Percentiles rank a stretch among this genome's conserved stretches.
These are phyloP conservation scores for Scaptodrosophila lebanonensis DNA, from an alignment of 1,140 invertebrate genomes.

Conservation along the genomic window DNA sequence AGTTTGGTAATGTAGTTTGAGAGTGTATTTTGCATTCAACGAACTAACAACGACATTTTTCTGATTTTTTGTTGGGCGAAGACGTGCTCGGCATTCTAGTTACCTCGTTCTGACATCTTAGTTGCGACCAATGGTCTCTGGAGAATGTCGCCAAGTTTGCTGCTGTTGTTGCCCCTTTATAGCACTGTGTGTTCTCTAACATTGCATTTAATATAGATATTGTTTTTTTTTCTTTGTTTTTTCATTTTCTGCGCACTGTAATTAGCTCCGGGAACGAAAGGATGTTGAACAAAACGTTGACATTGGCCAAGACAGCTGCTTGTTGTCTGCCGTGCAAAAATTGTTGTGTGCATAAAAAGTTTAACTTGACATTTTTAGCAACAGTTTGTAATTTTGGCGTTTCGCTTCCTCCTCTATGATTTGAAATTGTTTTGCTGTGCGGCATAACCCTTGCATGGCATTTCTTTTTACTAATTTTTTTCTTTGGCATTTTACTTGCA, in stretches of 20 bases:
- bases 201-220: slow-evolving; percentile 35
- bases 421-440: background rate
- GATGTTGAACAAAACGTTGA: background rate
- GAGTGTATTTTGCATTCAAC: no score
- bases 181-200: slow-evolving; percentile 3
- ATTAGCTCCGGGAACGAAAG: slow-evolving; percentile 45
- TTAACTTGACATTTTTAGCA: slow-evolving; percentile 64
- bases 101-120: slow-evolving; percentile 55
- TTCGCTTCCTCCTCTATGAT: no score
- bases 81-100: slow-evolving; percentile 54
- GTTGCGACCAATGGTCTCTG: slow-evolving; percentile 26
- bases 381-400: slow-evolving; percentile 69
- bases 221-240: slow-evolving; percentile 25
- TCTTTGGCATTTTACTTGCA: slow-evolving; percentile 50
- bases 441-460: slow-evolving; percentile 41
- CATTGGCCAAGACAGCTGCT: slow-evolving; percentile 48
- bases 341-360: slow-evolving; percentile 63
- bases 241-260: slow-evolving; percentile 57
- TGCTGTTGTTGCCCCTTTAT: slow-evolving; percentile 22
- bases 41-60: no score
- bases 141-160: slow-evolving; percentile 20
- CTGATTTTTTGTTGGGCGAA: slow-evolving; percentile 4
- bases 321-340: slow-evolving; percentile 40
- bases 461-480: slow-evolving; percentile 37
- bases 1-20: no score